These are phyloP conservation scores for Panurus biarmicus DNA, from an alignment of 2,113 vertebrate genomes.

Conservation along the genomic window DNA sequence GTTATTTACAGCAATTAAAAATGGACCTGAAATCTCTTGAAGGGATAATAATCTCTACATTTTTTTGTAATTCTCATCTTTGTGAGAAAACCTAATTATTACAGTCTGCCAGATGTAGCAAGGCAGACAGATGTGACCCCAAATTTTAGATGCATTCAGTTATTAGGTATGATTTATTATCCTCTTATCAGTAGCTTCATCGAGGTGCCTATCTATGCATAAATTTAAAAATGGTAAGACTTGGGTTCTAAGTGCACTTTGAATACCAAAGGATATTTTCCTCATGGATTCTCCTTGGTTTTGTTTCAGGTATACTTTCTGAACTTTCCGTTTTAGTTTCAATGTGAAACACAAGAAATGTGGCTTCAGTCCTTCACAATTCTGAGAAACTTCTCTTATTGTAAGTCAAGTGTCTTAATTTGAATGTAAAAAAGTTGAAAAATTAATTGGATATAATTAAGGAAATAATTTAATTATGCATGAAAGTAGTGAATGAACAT, in stretches of 20 bases:
- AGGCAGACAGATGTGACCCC: not conserved
- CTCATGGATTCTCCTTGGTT: not conserved
- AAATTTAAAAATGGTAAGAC: not conserved
- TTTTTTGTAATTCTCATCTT: not conserved
- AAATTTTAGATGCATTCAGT: not conserved
- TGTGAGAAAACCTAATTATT: conserved; percentile 7
- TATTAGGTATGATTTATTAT: not conserved
- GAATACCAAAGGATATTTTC: not conserved
- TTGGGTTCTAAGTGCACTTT: not conserved
- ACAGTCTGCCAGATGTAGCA: not conserved
- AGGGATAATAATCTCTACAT: not conserved
- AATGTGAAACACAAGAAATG: not conserved
- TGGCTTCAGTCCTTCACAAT: not conserved
- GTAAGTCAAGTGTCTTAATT: not conserved
- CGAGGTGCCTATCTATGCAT: not conserved
- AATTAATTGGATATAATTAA: conserved; percentile 15
- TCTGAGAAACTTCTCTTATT: not conserved
- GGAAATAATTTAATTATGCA: conserved; percentile 4
- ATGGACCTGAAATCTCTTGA: not conserved
- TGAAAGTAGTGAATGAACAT: conserved; percentile 1
- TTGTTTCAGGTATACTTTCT: not conserved
- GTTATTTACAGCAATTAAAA: conserved; percentile 9
- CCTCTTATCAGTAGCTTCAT: not conserved
- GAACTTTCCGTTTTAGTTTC: not conserved
- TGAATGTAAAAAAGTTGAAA: not conserved